phyloP scores from a whole-genome alignment of 2,113 vertebrate genomes.

The Atlantisia rogersi region DNA sequence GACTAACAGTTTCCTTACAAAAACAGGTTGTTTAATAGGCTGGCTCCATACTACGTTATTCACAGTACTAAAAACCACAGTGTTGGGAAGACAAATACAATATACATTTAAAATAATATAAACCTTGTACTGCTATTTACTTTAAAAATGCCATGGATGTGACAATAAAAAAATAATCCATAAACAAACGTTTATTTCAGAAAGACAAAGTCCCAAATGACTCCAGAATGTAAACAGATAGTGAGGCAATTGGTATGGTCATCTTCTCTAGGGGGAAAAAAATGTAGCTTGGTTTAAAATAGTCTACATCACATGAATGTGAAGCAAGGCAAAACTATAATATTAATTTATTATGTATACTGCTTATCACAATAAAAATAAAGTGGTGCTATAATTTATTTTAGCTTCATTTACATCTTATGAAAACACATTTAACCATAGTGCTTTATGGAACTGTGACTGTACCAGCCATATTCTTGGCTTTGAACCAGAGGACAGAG shows the following conservation, averaged over 20 bases:
- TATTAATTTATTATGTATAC: background rate
- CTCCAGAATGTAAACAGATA: slow-evolving; percentile 65
- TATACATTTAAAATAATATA: slow-evolving; percentile 85
- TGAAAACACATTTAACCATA: background rate
- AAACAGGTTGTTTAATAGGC: slow-evolving; percentile 86
- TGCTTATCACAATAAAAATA: slow-evolving; percentile 53
- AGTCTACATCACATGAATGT: background rate
- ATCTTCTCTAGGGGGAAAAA: slow-evolving; percentile 34
- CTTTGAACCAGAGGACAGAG: background rate
- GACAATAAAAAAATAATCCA: slow-evolving; percentile 75
- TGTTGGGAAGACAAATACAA: slow-evolving; percentile 84
- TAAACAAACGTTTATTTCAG: slow-evolving; percentile 66
- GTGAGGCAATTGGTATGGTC: slow-evolving; percentile 54
- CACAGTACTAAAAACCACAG: slow-evolving; percentile 82
- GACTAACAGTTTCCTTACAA: slow-evolving; percentile 83
- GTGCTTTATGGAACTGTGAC: background rate
- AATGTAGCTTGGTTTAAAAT: slow-evolving; percentile 26
- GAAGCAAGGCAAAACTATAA: background rate
- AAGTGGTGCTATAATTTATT: slow-evolving; percentile 13
- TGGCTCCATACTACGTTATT: slow-evolving; percentile 83
- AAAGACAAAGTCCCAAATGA: slow-evolving; percentile 62
- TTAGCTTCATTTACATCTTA: slow-evolving; percentile 19
- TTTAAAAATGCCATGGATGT: slow-evolving; percentile 77
- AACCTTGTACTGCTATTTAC: slow-evolving; percentile 82
- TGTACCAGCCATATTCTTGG: background rate